Base-by-base conservation (phyloP, 2,888 invertebrate genomes). In the Boloria euphrosyne region DNA sequence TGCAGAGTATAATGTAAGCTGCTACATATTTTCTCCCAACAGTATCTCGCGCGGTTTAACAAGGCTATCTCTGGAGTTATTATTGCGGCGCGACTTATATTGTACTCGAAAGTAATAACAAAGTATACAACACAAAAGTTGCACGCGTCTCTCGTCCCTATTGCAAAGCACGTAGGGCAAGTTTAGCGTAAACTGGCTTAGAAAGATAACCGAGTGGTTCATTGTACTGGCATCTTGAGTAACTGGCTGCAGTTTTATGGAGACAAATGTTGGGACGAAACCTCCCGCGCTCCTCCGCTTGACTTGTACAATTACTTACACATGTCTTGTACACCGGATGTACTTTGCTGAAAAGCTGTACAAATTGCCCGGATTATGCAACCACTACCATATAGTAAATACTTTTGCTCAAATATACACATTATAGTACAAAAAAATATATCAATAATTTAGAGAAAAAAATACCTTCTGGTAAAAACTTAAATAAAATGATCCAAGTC, bases 181-280 rank as follows among this genome's bases (percentile, higher is more conserved):
- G 46, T 50, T 53, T 69, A 13, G 61, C 51, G 14, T 53, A 47
- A 46, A 22, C 10, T 0, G 43, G 49, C 63, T 53, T 50, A 27
- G 22, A 66, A 47, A 66, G 61, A 69, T 66, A 58, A 69, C 49
- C 60, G 6, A 52, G 51, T 63, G 50, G 59, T 51, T 38, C 59
- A 58, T 22, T 66, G 68, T 60, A 62, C 65, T 38, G 65, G 57
- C 59, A 50, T 55, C 49, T 55, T 54, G 59, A 66, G 70, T 66
- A 62, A 66, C 66, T 63, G 46, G 68, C 52, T 68, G 68, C 68
- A 68, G 58, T 66, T 68, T 70, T 64, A 70, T 70, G 70, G 64
- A 70, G 70, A 70, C 70, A 68, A 70, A 70, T 62, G 70, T 47
- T 54, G 22, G 51, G 63, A 46, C 44, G 55, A 57, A 57, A 22